A percentile compares a stretch with the other conserved stretches of the same genome.
phyloP scores from a whole-genome alignment of 2,888 invertebrate genomes.

The Hirtodrosophila duncani region DNA sequence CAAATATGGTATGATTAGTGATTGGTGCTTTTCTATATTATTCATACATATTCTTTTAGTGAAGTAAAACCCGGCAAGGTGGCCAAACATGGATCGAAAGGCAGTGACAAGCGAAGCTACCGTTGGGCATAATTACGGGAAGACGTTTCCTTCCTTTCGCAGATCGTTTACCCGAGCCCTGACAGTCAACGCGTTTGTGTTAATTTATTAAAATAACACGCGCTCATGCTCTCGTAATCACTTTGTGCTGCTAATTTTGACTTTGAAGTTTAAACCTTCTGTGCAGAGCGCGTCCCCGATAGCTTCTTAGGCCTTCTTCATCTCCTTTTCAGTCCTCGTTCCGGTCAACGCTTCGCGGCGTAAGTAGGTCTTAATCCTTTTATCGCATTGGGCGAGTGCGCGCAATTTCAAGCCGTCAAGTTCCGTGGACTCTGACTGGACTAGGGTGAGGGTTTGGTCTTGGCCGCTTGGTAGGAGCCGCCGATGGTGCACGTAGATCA shows the following conservation, averaged over 20 bases:
- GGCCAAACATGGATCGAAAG: background rate
- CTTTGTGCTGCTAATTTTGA: constrained; percentile 58
- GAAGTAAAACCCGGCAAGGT: background rate
- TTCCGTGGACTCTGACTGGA: constrained; percentile 9
- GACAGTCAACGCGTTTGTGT: constrained; percentile 23
- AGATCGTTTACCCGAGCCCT: background rate
- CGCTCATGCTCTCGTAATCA: constrained; percentile 61
- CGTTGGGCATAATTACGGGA: constrained; percentile 50
- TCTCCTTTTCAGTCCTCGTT: constrained; percentile 14
- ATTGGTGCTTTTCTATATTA: too few species aligned
- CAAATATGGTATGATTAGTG: too few species aligned
- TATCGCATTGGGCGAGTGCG: constrained; percentile 57
- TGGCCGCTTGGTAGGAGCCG: constrained; percentile 21
- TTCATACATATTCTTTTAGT: too few species aligned
- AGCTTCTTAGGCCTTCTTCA: constrained; percentile 4
- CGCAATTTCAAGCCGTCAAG: constrained; percentile 42
- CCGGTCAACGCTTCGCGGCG: constrained; percentile 24
- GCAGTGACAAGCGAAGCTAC: constrained; percentile 58
- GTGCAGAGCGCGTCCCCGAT: constrained; percentile 21
- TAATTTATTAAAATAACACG: constrained; percentile 54
- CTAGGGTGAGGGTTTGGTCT: background rate
- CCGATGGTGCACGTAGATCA: constrained; percentile 67
- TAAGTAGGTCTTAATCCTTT: constrained; percentile 72
- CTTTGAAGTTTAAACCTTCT: background rate
- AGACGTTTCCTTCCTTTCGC: background rate